phyloP scores from a whole-genome alignment of 2,113 vertebrate genomes.

The Megaceryle torquata region DNA sequence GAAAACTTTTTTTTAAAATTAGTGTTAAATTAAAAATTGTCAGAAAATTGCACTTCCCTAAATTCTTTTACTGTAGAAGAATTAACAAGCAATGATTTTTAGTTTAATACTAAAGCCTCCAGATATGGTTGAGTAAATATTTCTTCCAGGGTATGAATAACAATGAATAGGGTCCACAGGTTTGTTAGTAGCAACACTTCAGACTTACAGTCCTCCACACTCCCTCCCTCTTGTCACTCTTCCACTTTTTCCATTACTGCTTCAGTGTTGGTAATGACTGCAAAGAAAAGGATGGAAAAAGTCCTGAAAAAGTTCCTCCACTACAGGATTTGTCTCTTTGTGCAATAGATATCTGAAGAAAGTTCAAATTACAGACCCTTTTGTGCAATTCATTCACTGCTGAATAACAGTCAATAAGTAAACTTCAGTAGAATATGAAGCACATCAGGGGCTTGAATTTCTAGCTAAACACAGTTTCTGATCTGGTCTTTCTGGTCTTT shows the following conservation, averaged over 20 bases:
- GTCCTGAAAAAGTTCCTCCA: neutral
- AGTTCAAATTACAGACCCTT: neutral
- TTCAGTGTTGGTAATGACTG: neutral
- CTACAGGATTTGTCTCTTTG: neutral
- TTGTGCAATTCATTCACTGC: neutral
- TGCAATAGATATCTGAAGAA: neutral
- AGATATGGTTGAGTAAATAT: neutral
- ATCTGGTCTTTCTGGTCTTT: neutral
- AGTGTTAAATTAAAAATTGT: neutral
- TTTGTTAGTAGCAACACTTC: neutral
- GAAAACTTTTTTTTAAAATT: neutral
- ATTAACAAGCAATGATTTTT: neutral
- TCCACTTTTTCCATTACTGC: neutral
- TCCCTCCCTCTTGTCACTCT: rapidly evolving
- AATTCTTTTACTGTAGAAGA: neutral
- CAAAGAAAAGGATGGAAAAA: neutral
- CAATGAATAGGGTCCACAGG: neutral
- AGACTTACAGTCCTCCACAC: neutral
- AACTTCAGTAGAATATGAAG: neutral
- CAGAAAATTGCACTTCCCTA: neutral
- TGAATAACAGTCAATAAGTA: neutral
- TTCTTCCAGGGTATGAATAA: neutral
- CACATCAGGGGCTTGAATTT: neutral
- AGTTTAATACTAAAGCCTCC: neutral
- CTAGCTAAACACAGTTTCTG: neutral